Percentiles rank a stretch among this genome's conserved stretches.
These are phyloP conservation scores for Pachymerium ferrugineum DNA, from an alignment of 2,888 invertebrate genomes.

Conservation along the genomic window DNA sequence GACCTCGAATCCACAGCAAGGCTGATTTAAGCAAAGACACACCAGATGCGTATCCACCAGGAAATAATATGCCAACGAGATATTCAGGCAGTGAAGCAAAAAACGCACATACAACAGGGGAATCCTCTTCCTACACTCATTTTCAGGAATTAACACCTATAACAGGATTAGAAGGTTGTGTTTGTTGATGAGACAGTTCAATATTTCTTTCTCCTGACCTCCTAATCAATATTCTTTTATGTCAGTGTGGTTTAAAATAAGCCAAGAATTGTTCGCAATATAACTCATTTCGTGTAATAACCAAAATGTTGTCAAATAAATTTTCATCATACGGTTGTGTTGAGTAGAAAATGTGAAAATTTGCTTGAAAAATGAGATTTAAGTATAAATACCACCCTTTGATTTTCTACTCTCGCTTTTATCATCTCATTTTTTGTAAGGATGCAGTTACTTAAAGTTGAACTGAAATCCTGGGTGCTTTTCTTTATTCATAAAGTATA, in stretches of 20 bases:
- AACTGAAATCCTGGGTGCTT: too few species aligned
- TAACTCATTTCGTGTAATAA: neutral
- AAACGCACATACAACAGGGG: neutral
- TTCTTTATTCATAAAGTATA: too few species aligned
- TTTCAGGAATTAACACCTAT: constrained; percentile 5
- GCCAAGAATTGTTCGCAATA: neutral
- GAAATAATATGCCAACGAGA: neutral
- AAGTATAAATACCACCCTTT: neutral
- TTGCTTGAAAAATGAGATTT: neutral
- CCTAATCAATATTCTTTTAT: neutral
- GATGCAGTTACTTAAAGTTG: too few species aligned
- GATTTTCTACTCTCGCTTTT: neutral
- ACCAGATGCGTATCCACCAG: neutral
- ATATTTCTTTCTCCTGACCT: neutral
- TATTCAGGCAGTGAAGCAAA: neutral
- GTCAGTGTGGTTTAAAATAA: neutral
- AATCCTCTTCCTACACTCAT: neutral
- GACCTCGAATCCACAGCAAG: neutral
- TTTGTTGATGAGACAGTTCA: constrained; percentile 8
- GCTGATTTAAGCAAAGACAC: neutral
- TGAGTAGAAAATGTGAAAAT: neutral
- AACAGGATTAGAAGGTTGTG: constrained; percentile 25
- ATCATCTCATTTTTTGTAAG: too few species aligned
- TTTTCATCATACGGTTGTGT: neutral
- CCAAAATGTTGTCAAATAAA: neutral